These are phyloP conservation scores for Eptesicus fuscus DNA, from an alignment of 2,113 vertebrate genomes.

Conservation along the genomic window DNA sequence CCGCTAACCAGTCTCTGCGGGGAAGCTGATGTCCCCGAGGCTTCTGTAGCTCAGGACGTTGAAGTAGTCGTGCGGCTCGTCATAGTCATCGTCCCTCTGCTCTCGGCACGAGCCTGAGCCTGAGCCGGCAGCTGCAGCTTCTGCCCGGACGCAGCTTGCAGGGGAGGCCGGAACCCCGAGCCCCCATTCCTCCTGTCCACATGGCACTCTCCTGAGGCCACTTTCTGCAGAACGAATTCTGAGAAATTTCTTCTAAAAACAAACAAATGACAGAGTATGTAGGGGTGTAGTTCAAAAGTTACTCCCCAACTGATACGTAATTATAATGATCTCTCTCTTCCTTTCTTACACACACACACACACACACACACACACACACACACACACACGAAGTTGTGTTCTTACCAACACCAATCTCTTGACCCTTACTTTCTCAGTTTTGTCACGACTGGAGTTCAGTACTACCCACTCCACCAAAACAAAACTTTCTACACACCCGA, in stretches of 20 bases:
- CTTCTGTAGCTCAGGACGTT: conserved; percentile 70
- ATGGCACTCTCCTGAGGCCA: accelerated
- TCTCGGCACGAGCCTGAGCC: not conserved
- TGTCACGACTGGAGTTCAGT: not conserved
- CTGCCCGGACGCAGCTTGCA: not conserved
- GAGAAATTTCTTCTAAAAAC: conserved; percentile 39
- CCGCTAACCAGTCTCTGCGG: not conserved
- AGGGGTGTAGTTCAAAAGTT: not conserved
- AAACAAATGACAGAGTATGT: conserved; percentile 23
- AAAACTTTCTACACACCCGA: accelerated
- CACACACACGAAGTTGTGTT: not conserved
- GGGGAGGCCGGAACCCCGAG: accelerated
- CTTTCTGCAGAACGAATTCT: not conserved
- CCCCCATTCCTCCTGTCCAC: not conserved
- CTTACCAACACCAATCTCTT: not conserved
- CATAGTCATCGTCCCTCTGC: not conserved
- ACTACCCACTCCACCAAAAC: not conserved
- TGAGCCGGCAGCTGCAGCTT: not conserved
- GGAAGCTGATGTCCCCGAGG: conserved; percentile 35
- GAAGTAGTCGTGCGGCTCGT: conserved; percentile 53
- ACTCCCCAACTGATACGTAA: not conserved
- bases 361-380: not conserved
- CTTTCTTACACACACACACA: not conserved
- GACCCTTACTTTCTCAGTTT: not conserved
- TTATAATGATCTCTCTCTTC: not conserved